Base-by-base conservation (phyloP, 2,113 vertebrate species). In the Stercorarius parasiticus region DNA sequence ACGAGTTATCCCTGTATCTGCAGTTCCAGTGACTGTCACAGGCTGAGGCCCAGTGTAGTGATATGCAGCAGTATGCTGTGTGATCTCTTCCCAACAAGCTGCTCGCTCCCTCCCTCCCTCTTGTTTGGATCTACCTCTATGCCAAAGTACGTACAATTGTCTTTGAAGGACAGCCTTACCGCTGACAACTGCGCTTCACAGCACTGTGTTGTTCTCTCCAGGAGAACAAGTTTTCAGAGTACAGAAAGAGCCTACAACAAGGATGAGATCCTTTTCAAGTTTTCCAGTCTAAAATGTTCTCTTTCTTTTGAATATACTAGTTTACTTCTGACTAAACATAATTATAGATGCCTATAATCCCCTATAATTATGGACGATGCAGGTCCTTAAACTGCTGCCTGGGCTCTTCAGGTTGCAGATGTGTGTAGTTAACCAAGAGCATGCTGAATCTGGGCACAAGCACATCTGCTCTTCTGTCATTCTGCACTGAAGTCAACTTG, bases 81-180 rank as follows among this genome's bases (percentile, higher is more conserved):
- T 32, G 8, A 7, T 69, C 13, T 43, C 26, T n/a, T 87, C 19
- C 61, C 2, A 0, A 29, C 0, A 1, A 62, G n/a, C 14, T 66
- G 45, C 22, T 53, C 55, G 9, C 29, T 78, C 56, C 4, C 29
- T 53, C 15, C 19, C 26, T 56, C 16, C 14, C 26, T n/a, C 38
- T 36, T 29, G 6, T 42, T 34, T 62, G 40, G 36, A n/a, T 67
- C 42, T 50, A 42, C 15, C 17, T 64, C 42, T 64, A 4, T 58
- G n/a, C 14, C 40, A 61, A 38, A 67, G 22, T 23, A 49, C 1
- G 0, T 21, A 45, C 21, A 52, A 18, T 17, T 32, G 8, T 30
- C 86, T 47, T 38, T 1, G 1, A 90, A 77, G 34, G 30, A 22
- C 38, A 64, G 19, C 61, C 25, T n/a, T 13, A n/a, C 64, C 42